These are phyloP conservation scores for Eubasilissa regina DNA, from an alignment of 1,140 invertebrate species.

Conservation along the genomic window DNA sequence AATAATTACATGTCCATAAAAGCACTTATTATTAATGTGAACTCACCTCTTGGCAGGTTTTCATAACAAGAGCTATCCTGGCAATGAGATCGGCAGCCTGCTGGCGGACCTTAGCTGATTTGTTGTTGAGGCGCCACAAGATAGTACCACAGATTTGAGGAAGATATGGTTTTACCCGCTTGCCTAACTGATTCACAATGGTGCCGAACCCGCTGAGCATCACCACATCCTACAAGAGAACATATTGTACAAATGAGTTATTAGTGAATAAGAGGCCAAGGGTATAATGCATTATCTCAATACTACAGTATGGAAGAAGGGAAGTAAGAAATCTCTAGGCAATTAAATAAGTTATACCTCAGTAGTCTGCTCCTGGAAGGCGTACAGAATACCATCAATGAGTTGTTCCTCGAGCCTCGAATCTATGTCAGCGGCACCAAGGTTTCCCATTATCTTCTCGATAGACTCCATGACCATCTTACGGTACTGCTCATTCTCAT, in stretches of 20 bases:
- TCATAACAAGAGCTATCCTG: slow-evolving; percentile 98
- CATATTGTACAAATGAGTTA: slow-evolving; percentile 36
- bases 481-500: slow-evolving; percentile 99
- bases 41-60: slow-evolving; percentile 95
- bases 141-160: slow-evolving; percentile 99
- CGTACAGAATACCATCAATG: slow-evolving; percentile 99
- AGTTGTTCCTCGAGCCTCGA: slow-evolving; percentile 97
- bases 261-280: not conserved
- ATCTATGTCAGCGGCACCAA: slow-evolving; percentile 98
- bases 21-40: not conserved
- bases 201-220: slow-evolving; percentile 99
- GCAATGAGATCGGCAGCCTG: slow-evolving; percentile 99
- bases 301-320: not conserved
- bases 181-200: slow-evolving; percentile 97
- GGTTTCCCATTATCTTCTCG: slow-evolving; percentile 98
- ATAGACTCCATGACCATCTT: slow-evolving; percentile 99
- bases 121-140: slow-evolving; percentile 99
- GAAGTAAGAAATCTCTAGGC: not conserved
- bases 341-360: slow-evolving; percentile 77
- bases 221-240: slow-evolving; percentile 88
- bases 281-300: not conserved
- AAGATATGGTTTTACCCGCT: slow-evolving; percentile 97
- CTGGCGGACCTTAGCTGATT: slow-evolving; percentile 99
- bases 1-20: not conserved
- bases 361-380: slow-evolving; percentile 99